phyloP scores from a whole-genome alignment of 2,888 invertebrate genomes.

The Sturmia bella region DNA sequence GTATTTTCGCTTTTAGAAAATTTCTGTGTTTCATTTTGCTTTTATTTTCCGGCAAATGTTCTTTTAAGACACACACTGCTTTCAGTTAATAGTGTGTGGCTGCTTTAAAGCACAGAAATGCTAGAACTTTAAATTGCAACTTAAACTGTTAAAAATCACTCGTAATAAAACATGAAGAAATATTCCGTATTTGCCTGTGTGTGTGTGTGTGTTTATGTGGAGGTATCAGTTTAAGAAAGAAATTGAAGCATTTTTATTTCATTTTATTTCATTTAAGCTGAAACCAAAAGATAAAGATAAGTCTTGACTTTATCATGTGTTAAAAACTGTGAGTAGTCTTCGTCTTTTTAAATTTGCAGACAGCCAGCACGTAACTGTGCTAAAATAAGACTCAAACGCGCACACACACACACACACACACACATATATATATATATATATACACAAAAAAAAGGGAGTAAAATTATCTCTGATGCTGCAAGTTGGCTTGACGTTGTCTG shows the following conservation, averaged over 20 bases:
- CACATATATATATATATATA: too few relatives aligned
- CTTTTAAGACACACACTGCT: not conserved
- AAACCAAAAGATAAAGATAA: conserved; percentile 64
- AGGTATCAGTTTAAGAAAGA: not conserved
- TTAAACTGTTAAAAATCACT: conserved; percentile 44
- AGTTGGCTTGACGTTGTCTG: conserved; percentile 66
- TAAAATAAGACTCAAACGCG: conserved; percentile 26
- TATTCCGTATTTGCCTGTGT: not conserved
- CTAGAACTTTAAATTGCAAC: conserved; percentile 58
- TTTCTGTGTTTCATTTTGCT: not conserved
- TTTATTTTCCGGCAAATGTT: not conserved
- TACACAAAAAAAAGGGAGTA: too few relatives aligned
- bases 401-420: conserved; percentile 6
- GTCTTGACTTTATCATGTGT: conserved; percentile 70
- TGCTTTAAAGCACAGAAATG: conserved; percentile 39
- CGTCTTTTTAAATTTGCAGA: conserved; percentile 58
- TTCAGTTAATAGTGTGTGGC: conserved; percentile 24
- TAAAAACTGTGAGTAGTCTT: conserved; percentile 60
- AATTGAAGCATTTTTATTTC: conserved; percentile 39
- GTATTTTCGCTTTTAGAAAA: conserved; percentile 49
- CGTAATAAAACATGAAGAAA: conserved; percentile 6
- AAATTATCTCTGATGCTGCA: conserved; percentile 26
- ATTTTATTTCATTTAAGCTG: conserved; percentile 65
- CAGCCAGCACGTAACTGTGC: conserved; percentile 67
- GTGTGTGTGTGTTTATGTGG: not conserved